Evolutionary conservation across 2,113 vertebrate genomes (phyloP).

Genomic region (Albula glossodonta): DNA sequence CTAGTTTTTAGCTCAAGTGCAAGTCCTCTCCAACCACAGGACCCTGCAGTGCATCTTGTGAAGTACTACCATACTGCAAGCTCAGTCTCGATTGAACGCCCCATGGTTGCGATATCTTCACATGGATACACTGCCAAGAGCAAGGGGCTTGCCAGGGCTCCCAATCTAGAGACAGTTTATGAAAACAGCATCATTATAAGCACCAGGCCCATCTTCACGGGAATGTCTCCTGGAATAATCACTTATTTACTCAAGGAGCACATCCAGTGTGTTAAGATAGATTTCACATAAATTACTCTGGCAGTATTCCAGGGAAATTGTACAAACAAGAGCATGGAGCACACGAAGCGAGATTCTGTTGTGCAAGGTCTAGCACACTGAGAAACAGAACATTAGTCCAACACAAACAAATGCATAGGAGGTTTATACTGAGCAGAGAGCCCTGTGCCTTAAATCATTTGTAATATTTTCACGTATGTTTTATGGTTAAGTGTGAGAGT

Average conservation of each 20-base stretch:
- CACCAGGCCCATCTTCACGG: conserved; percentile 21
- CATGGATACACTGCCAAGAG: conserved; percentile 40
- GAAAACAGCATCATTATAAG: conserved; percentile 44
- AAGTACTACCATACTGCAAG: conserved; percentile 31
- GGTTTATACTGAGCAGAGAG: conserved; percentile 52
- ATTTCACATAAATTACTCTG: conserved; percentile 44
- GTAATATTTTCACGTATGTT: conserved; percentile 34
- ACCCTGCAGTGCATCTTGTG: neutral
- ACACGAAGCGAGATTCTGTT: conserved; percentile 57
- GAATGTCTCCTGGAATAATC: conserved; percentile 15
- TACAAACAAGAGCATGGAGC: conserved; percentile 60
- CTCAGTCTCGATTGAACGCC: conserved; percentile 43
- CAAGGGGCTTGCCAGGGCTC: conserved; percentile 46
- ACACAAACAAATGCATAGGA: conserved; percentile 58
- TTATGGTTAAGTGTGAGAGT: neutral
- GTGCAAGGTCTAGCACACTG: conserved; percentile 33
- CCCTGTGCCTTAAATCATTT: conserved; percentile 40
- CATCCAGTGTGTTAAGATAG: conserved; percentile 44
- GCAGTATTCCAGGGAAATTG: conserved; percentile 43
- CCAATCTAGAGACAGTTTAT: conserved; percentile 47
- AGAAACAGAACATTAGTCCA: conserved; percentile 52
- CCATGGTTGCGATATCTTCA: conserved; percentile 48
- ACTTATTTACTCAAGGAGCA: conserved; percentile 27
- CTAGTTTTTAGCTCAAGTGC: neutral
- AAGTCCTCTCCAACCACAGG: neutral